A percentile compares a stretch with the other conserved stretches of the same genome.
phyloP scores from a whole-genome alignment of 2,797 vertebrate species.

The Scyliorhinus canicula region DNA sequence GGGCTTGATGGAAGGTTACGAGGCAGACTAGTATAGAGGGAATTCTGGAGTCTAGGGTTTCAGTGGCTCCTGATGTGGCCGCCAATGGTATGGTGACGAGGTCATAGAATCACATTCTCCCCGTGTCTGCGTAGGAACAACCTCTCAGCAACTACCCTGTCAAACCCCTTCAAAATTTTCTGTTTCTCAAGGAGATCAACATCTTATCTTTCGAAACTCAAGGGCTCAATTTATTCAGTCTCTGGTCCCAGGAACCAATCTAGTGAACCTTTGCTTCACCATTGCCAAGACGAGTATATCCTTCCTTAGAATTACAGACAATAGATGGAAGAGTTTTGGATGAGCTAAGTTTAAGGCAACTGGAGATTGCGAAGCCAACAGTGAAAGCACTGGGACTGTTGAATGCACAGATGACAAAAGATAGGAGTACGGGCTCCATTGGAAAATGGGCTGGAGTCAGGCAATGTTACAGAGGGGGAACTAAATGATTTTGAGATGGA shows the following conservation, averaged over 20 bases:
- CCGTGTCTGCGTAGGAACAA: too few relatives aligned
- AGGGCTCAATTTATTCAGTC: too few relatives aligned
- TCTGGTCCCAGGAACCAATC: too few relatives aligned
- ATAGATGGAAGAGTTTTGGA: neutral
- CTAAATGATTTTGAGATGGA: neutral
- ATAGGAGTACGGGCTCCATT: neutral
- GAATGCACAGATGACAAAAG: neutral
- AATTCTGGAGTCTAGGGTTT: neutral
- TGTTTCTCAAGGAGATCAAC: too few relatives aligned
- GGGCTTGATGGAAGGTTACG: neutral
- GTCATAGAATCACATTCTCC: too few relatives aligned
- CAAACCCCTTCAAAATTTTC: too few relatives aligned
- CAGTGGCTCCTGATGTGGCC: neutral
- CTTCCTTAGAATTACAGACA: neutral
- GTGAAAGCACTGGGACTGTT: neutral
- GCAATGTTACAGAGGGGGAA: neutral
- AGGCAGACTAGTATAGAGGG: neutral
- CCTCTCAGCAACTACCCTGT: too few relatives aligned
- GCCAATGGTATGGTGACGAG: neutral
- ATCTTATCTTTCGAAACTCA: too few relatives aligned
- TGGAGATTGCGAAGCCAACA: neutral
- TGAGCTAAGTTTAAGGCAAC: neutral
- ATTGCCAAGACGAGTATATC: too few relatives aligned
- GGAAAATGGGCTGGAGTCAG: neutral
- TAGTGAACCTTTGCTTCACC: too few relatives aligned